Evolutionary conservation across 2,113 vertebrate species (phyloP).

Genomic region (Gobius niger): DNA sequence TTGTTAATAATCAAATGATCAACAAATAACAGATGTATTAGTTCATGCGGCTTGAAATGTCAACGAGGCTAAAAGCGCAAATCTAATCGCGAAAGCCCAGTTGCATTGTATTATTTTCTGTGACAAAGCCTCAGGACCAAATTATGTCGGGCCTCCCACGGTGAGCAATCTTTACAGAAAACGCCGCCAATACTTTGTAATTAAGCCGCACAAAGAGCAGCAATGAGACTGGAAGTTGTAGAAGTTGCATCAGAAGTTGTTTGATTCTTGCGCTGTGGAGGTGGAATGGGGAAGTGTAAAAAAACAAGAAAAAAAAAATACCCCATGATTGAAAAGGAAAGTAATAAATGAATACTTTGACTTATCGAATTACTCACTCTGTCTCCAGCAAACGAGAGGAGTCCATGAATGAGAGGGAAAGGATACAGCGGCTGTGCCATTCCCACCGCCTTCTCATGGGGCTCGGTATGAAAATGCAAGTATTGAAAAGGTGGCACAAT

Average conservation of each 20-base stretch:
- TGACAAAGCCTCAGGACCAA: constrained; percentile 82
- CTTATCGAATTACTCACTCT: constrained; percentile 81
- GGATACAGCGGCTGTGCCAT: constrained; percentile 61
- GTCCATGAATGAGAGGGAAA: constrained; percentile 70
- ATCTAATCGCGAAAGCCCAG: constrained; percentile 83
- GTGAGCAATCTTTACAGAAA: constrained; percentile 84
- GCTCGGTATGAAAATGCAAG: constrained; percentile 54
- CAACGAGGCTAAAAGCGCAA: constrained; percentile 83
- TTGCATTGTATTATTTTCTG: constrained; percentile 82
- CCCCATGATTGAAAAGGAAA: constrained; percentile 78
- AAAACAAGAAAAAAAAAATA: constrained; percentile 23
- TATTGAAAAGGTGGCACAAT: constrained; percentile 5
- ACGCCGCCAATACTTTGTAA: constrained; percentile 79
- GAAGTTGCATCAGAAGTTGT: constrained; percentile 58
- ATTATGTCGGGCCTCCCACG: constrained; percentile 80
- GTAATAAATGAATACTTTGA: constrained; percentile 79
- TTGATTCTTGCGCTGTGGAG: constrained; percentile 57
- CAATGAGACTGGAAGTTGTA: constrained; percentile 62
- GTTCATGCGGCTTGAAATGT: constrained; percentile 86
- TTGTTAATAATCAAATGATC: constrained; percentile 87
- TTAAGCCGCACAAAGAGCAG: constrained; percentile 72
- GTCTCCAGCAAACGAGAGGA: constrained; percentile 70
- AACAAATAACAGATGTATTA: constrained; percentile 87
- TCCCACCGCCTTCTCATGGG: constrained; percentile 64
- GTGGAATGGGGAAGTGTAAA: constrained; percentile 54